Conservation (phyloP, 2,888 invertebrate genomes). For the Asteroscopus sphinx region DNA sequence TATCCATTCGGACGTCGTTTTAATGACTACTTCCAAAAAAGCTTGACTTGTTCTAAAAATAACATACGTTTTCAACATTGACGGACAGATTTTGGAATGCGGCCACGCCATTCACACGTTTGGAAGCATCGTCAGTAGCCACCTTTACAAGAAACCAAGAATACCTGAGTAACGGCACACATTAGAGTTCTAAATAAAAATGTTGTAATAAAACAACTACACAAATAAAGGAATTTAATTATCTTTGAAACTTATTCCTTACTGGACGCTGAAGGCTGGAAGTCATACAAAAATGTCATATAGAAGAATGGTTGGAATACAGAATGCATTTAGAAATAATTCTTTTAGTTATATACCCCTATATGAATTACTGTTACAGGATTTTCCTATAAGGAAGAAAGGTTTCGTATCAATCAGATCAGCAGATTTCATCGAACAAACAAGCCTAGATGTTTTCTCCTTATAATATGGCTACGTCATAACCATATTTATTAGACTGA, state of each 20-base stretch:
- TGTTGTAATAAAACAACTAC: conserved; percentile 2
- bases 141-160: not conserved
- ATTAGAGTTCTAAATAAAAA: not conserved
- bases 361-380: conserved; percentile 5
- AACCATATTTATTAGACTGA: too few species aligned
- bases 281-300: conserved; percentile 23
- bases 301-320: conserved; percentile 19
- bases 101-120: too few species aligned
- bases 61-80: too few species aligned
- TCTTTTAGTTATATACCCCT: conserved; percentile 1
- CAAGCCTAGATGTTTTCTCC: conserved; percentile 9
- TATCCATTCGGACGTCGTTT: too few species aligned
- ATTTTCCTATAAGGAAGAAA: not conserved
- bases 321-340: conserved; percentile 11
- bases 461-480: not conserved
- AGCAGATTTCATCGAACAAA: conserved; percentile 11
- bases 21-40: too few species aligned
- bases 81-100: too few species aligned
- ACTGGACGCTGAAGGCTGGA: not conserved
- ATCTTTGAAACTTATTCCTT: conserved; percentile 9
- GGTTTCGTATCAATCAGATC: conserved; percentile 7
- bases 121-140: too few species aligned
- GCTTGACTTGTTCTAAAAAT: too few species aligned
- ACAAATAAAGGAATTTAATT: conserved; percentile 29
- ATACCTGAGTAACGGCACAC: not conserved